Percentiles rank a stretch among this genome's conserved stretches.
Evolutionary conservation across 2,888 invertebrate genomes (phyloP).

Genomic region (Leucophora obtusa): DNA sequence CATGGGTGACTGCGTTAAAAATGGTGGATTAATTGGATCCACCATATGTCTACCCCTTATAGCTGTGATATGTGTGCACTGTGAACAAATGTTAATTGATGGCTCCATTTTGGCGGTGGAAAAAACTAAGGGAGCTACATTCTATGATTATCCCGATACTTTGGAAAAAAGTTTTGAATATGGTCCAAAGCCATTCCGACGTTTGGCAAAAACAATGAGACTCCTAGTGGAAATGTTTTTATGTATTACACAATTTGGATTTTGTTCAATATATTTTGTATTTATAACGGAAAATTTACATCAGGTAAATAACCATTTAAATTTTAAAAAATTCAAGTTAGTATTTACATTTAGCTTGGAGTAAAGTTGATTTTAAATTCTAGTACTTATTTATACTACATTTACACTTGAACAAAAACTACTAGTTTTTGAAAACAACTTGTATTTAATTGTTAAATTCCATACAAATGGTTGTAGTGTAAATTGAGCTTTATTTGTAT

Average conservation of each 20-base stretch:
- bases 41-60: slow-evolving; percentile 88
- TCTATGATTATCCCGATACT: slow-evolving; percentile 90
- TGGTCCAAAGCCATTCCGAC: slow-evolving; percentile 83
- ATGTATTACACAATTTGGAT: slow-evolving; percentile 96
- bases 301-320: slow-evolving; percentile 77
- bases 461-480: too few relatives aligned
- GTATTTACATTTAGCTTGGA: too few relatives aligned
- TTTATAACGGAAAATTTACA: slow-evolving; percentile 93
- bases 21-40: slow-evolving; percentile 92
- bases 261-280: slow-evolving; percentile 97
- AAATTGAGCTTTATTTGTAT: too few relatives aligned
- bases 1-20: slow-evolving; percentile 94
- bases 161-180: slow-evolving; percentile 88
- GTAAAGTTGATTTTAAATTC: too few relatives aligned
- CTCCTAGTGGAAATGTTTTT: slow-evolving; percentile 90
- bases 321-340: too few relatives aligned
- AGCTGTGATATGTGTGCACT: slow-evolving; percentile 93
- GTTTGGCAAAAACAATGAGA: slow-evolving; percentile 83
- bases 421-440: too few relatives aligned
- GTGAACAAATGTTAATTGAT: slow-evolving; percentile 90
- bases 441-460: too few relatives aligned
- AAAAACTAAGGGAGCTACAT: slow-evolving; percentile 73
- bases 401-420: too few relatives aligned
- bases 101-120: slow-evolving; percentile 72
- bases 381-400: too few relatives aligned